phyloP scores from a whole-genome alignment of 2,888 invertebrate species.

The Poecilus cupreus region DNA sequence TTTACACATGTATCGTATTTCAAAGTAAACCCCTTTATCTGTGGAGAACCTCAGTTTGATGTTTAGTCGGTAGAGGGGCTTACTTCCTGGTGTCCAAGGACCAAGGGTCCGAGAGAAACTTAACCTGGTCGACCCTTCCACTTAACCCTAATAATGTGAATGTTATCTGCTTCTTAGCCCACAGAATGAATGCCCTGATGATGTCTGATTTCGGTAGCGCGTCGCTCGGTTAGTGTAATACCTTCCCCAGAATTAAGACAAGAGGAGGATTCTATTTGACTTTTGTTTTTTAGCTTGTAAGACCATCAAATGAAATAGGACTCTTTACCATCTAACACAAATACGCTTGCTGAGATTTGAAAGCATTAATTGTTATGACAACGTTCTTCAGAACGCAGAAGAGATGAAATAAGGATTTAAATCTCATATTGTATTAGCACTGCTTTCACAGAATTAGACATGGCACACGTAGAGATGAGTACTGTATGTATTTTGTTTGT shows the following conservation, averaged over 20 bases:
- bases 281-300: conserved; percentile 25
- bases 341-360: neutral
- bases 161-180: conserved; percentile 52
- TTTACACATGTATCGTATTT: neutral
- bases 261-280: conserved; percentile 3
- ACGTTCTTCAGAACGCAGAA: neutral
- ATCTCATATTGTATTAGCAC: neutral
- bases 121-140: conserved; percentile 55
- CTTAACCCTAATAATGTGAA: conserved; percentile 56
- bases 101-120: conserved; percentile 35
- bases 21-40: neutral
- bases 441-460: too few relatives aligned
- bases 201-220: neutral
- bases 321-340: neutral
- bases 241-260: neutral
- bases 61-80: conserved; percentile 7
- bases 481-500: too few relatives aligned
- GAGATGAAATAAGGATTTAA: neutral
- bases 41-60: neutral
- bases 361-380: conserved; percentile 25
- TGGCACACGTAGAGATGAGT: too few relatives aligned
- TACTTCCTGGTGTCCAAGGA: conserved; percentile 11
- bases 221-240: neutral
- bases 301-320: conserved; percentile 14
- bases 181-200: conserved; percentile 33